Percentiles rank a stretch among this genome's conserved stretches.
phyloP scores from a whole-genome alignment of 1,140 invertebrate genomes.

The Drosophila novamexicana region DNA sequence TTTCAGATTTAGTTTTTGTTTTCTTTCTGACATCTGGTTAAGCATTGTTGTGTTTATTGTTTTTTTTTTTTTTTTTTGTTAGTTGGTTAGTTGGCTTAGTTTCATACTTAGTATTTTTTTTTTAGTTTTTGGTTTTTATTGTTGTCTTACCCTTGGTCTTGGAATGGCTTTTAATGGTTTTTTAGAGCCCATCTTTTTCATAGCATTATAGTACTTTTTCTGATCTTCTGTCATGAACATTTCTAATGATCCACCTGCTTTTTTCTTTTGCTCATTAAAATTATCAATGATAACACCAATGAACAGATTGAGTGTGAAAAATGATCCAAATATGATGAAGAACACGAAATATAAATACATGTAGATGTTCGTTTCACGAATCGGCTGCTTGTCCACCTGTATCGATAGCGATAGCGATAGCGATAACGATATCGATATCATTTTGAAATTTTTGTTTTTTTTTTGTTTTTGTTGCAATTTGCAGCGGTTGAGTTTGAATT shows the following conservation, averaged over 20 bases:
- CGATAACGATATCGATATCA: slow-evolving; percentile 39
- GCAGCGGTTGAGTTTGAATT: slow-evolving; percentile 22
- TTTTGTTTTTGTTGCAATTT: slow-evolving; percentile 40
- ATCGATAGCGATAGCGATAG: slow-evolving; percentile 41
- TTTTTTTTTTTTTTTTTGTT: slow-evolving; percentile 1
- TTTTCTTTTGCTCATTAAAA: slow-evolving; percentile 99
- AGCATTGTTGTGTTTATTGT: slow-evolving; percentile 13
- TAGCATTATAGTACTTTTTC: slow-evolving; percentile 99
- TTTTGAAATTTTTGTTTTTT: slow-evolving; percentile 47
- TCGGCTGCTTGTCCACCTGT: slow-evolving; percentile 95
- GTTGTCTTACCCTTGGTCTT: slow-evolving; percentile 93
- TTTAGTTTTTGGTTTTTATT: slow-evolving; percentile 59
- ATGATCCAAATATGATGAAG: slow-evolving; percentile 98
- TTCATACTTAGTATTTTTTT: slow-evolving; percentile 32
- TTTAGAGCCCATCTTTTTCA: slow-evolving; percentile 99
- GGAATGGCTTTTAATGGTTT: slow-evolving; percentile 99
- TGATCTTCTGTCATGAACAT: slow-evolving; percentile 99
- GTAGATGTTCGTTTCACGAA: slow-evolving; percentile 96
- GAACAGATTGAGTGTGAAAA: slow-evolving; percentile 99
- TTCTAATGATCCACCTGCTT: slow-evolving; percentile 98
- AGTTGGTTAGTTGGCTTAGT: slow-evolving; percentile 30
- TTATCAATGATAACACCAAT: slow-evolving; percentile 99
- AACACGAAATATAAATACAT: slow-evolving; percentile 99
- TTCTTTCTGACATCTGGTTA: slow-evolving; percentile 20
- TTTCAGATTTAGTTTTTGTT: background rate